Conservation (phyloP, 2,888 invertebrate species). For the Macrophya alboannulata region DNA sequence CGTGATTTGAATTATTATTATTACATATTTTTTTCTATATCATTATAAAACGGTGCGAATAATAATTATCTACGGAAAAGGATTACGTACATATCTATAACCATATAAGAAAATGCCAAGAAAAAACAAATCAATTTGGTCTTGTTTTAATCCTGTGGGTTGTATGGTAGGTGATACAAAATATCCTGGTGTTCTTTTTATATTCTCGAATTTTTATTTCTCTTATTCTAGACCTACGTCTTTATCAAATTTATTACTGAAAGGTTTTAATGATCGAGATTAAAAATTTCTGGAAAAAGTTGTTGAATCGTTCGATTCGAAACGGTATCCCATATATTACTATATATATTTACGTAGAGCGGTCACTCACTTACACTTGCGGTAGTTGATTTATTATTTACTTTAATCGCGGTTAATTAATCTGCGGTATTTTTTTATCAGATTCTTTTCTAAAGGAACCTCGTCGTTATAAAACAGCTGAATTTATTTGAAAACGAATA, state of each 20-base stretch:
- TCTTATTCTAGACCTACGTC: background rate
- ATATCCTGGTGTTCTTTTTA: background rate
- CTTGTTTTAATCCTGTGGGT: slow-evolving; percentile 41
- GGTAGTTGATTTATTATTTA: background rate
- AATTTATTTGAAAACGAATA: background rate
- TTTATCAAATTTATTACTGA: background rate
- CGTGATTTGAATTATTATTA: background rate
- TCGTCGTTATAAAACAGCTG: background rate
- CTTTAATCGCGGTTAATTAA: background rate
- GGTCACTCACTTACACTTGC: background rate
- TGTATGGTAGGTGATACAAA: slow-evolving; percentile 38
- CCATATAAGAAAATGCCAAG: slow-evolving; percentile 18
- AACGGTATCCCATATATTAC: background rate
- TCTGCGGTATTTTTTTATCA: slow-evolving; percentile 22
- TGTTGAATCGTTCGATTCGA: background rate
- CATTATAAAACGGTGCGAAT: background rate
- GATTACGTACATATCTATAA: background rate
- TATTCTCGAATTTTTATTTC: background rate
- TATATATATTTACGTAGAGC: background rate
- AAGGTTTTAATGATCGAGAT: background rate
- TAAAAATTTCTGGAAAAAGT: background rate
- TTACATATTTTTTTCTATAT: background rate
- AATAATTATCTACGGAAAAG: slow-evolving; percentile 8
- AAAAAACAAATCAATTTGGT: slow-evolving; percentile 39
- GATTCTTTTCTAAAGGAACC: background rate